These are phyloP conservation scores for Luscinia megarhynchos DNA, from an alignment of 2,797 vertebrate species.

Conservation along the genomic window DNA sequence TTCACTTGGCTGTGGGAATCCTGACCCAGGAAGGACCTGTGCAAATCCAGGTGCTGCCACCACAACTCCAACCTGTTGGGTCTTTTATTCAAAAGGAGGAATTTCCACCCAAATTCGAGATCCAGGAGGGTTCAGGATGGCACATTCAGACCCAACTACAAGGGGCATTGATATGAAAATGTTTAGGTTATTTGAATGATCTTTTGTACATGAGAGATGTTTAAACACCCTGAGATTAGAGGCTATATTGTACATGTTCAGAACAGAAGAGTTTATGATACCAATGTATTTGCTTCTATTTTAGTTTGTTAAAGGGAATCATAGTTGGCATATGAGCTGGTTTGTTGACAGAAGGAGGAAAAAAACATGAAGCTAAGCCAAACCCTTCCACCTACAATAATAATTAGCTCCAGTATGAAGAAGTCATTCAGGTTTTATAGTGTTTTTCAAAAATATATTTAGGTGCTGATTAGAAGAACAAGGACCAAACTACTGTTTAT, in stretches of 20 bases:
- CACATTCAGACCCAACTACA: fast-evolving
- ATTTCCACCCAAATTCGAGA: background rate
- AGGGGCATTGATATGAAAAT: background rate
- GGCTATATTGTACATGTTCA: background rate
- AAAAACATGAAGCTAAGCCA: constrained; percentile 17
- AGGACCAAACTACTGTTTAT: background rate
- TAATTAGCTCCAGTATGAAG: constrained; percentile 24
- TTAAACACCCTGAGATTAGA: background rate
- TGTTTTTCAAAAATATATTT: background rate
- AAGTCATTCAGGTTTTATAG: background rate
- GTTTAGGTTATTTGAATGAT: background rate
- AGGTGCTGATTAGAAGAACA: background rate
- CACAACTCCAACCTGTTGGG: background rate
- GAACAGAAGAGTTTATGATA: background rate
- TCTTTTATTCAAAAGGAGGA: background rate
- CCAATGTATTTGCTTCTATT: constrained; percentile 20
- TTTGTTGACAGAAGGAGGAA: constrained; percentile 41
- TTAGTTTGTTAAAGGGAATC: constrained; percentile 3
- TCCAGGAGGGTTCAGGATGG: background rate
- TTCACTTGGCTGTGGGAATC: background rate
- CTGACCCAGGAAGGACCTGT: background rate
- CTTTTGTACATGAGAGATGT: background rate
- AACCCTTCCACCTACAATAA: constrained; percentile 23
- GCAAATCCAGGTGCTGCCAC: background rate
- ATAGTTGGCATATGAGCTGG: constrained; percentile 37